A percentile compares a stretch with the other conserved stretches of the same genome.
phyloP scores from a whole-genome alignment of 2,797 vertebrate genomes.

The Smutsia temminckii region DNA sequence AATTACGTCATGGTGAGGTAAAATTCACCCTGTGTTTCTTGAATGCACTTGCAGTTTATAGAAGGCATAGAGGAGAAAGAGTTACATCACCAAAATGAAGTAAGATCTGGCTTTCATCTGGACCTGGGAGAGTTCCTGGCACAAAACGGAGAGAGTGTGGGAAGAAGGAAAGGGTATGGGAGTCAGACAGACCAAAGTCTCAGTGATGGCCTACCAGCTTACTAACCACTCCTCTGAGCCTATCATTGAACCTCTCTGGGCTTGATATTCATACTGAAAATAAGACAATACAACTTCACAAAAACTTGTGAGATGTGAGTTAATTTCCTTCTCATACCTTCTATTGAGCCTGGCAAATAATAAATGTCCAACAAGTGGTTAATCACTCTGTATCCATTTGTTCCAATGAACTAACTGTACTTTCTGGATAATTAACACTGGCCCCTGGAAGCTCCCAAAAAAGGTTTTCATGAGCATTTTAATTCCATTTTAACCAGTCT shows the following conservation, averaged over 20 bases:
- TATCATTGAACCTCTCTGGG: neutral
- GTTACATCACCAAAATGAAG: neutral
- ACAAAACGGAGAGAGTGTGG: neutral
- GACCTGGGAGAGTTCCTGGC: neutral
- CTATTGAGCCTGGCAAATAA: neutral
- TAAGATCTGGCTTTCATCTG: neutral
- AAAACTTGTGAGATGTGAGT: neutral
- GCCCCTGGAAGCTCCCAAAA: neutral
- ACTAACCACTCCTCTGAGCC: accelerated
- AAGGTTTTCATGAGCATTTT: neutral
- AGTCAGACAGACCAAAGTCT: neutral
- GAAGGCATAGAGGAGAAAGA: neutral
- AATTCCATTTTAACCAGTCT: neutral
- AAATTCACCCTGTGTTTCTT: neutral
- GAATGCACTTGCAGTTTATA: neutral
- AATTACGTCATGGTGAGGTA: neutral
- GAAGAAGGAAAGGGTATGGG: accelerated
- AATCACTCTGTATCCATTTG: neutral
- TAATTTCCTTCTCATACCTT: neutral
- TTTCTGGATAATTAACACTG: neutral
- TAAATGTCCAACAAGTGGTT: neutral
- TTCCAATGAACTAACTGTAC: neutral
- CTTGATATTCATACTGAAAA: neutral
- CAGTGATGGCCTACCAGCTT: accelerated
- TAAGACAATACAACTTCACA: neutral